These are phyloP conservation scores for Ceyx margarethae DNA, from an alignment of 2,113 vertebrate genomes.

Conservation along the genomic window DNA sequence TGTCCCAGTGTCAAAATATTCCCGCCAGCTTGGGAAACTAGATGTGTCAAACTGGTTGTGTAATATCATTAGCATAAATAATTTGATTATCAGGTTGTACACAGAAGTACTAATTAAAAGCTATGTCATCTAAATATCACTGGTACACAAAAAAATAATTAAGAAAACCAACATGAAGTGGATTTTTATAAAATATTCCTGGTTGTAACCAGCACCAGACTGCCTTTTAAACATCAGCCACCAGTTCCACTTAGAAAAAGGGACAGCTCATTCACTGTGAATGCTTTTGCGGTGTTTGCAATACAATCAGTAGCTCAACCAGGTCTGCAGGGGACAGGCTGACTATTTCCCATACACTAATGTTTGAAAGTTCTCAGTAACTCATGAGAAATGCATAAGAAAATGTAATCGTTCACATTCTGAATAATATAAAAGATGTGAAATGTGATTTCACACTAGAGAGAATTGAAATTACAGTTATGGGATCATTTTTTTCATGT, in stretches of 20 bases:
- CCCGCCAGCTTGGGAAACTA: not conserved
- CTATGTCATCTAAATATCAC: not conserved
- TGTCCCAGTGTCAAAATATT: not conserved
- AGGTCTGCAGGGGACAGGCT: not conserved
- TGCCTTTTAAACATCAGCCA: not conserved
- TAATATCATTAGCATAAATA: not conserved
- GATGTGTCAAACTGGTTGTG: not conserved
- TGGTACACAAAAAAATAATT: not conserved
- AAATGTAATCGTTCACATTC: constrained; percentile 30
- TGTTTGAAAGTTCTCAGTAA: not conserved
- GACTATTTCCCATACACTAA: not conserved
- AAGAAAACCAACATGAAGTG: accelerated
- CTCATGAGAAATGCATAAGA: not conserved
- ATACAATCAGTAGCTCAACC: not conserved
- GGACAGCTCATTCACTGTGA: not conserved
- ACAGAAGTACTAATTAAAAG: not conserved
- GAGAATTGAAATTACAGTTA: constrained; percentile 48
- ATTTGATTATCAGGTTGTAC: not conserved
- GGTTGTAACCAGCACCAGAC: not conserved
- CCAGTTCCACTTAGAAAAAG: not conserved
- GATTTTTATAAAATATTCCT: not conserved
- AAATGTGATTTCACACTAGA: constrained; percentile 49
- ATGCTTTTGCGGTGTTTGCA: accelerated
- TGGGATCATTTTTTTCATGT: constrained; percentile 17
- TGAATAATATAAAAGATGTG: constrained; percentile 57